phyloP scores from a whole-genome alignment of 2,888 invertebrate species.

The Lepidonotus clava region DNA sequence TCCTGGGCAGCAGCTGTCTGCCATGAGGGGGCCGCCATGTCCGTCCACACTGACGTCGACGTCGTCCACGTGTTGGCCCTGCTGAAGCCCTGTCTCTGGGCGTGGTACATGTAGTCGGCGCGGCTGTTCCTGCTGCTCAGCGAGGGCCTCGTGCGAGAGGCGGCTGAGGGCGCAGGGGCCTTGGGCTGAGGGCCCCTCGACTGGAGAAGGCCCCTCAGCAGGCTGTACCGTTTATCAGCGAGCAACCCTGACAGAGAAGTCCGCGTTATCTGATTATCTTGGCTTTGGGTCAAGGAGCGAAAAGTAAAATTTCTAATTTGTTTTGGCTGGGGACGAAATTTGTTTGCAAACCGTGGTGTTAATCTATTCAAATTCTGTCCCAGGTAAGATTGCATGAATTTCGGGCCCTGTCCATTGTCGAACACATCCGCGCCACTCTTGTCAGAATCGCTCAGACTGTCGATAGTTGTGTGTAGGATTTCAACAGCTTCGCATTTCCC shows the following conservation, averaged over 20 bases:
- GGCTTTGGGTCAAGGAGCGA: background rate
- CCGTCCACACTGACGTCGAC: background rate
- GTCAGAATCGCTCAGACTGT: background rate
- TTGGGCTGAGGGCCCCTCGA: background rate
- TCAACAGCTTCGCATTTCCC: slow-evolving; percentile 31
- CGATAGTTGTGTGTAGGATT: slow-evolving; percentile 1
- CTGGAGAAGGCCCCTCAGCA: background rate
- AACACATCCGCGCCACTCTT: background rate
- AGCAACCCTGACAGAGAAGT: slow-evolving; percentile 8
- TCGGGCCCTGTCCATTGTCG: background rate
- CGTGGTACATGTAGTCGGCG: background rate
- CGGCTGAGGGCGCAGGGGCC: background rate
- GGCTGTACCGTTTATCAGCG: background rate
- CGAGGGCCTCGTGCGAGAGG: background rate
- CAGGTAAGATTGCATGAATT: no score
- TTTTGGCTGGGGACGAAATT: slow-evolving; percentile 4
- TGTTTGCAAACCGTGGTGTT: no score
- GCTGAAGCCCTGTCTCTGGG: background rate
- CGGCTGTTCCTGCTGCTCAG: background rate
- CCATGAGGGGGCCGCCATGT: background rate
- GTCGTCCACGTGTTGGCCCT: background rate
- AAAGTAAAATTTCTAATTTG: background rate
- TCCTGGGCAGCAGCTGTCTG: background rate
- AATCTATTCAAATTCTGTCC: no score
- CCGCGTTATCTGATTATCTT: background rate